phyloP scores from a whole-genome alignment of 1,140 invertebrate species.

The Anoplophora glabripennis region DNA sequence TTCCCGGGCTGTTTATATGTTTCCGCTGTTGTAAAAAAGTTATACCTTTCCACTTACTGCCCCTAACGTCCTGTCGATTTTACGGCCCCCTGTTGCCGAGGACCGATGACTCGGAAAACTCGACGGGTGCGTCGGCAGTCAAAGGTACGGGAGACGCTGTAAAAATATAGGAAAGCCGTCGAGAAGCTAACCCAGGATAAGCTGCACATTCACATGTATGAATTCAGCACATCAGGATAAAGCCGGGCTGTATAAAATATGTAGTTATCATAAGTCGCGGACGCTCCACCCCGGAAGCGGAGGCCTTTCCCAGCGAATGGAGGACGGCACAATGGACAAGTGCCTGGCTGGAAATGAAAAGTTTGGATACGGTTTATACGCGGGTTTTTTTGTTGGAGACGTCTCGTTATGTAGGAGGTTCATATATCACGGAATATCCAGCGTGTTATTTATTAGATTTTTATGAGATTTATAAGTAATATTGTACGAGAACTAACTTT shows the following conservation, averaged over 20 bases:
- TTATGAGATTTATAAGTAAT: too few species aligned
- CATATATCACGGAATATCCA: too few species aligned
- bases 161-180: conserved; percentile 42
- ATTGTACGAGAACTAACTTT: too few species aligned
- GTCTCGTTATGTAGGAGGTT: too few species aligned
- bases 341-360: too few species aligned
- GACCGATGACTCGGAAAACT: too few species aligned
- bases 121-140: too few species aligned
- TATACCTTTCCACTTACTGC: conserved; percentile 7
- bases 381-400: too few species aligned
- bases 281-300: conserved; percentile 3
- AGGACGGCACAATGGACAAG: too few species aligned
- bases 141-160: conserved; percentile 35
- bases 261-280: conserved; percentile 9
- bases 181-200: conserved; percentile 44
- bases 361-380: too few species aligned
- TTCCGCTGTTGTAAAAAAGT: conserved; percentile 10
- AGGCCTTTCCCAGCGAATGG: not conserved
- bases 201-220: conserved; percentile 50
- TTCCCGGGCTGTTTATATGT: too few species aligned
- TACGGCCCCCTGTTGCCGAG: not conserved
- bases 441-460: too few species aligned
- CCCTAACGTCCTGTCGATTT: not conserved
- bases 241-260: conserved; percentile 28
- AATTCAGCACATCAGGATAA: conserved; percentile 49